A percentile compares a stretch with the other conserved stretches of the same genome.
These are phyloP conservation scores for Brachyptera putata DNA, from an alignment of 2,888 invertebrate species.

Conservation along the genomic window DNA sequence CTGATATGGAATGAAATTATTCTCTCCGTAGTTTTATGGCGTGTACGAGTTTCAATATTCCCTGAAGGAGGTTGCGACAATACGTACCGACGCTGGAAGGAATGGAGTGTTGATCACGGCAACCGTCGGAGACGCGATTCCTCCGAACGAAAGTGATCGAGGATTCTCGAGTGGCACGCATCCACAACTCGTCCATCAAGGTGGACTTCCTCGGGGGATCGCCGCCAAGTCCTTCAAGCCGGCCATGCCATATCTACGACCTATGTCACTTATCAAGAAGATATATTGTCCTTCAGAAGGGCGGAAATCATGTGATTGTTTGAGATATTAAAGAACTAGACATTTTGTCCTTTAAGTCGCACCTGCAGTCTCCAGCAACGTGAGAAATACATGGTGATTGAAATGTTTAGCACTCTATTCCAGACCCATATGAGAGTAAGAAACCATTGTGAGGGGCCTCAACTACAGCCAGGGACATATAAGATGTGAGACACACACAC, in stretches of 20 bases:
- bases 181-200: constrained; percentile 81
- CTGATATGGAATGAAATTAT: background rate
- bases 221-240: constrained; percentile 95
- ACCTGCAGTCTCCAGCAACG: too few relatives aligned
- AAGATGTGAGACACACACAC: too few relatives aligned
- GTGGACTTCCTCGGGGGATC: constrained; percentile 83
- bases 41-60: constrained; percentile 84
- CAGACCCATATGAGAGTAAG: too few relatives aligned
- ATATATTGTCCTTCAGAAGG: background rate
- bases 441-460: too few relatives aligned
- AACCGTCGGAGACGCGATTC: constrained; percentile 81
- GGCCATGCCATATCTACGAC: constrained; percentile 83
- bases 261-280: constrained; percentile 61
- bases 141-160: constrained; percentile 75
- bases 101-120: constrained; percentile 77
- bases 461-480: too few relatives aligned
- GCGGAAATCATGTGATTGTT: too few relatives aligned
- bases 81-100: constrained; percentile 65
- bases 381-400: too few relatives aligned
- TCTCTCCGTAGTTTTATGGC: constrained; percentile 68
- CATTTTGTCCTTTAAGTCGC: too few relatives aligned
- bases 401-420: too few relatives aligned
- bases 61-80: constrained; percentile 68
- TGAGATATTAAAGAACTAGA: too few relatives aligned
- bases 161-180: constrained; percentile 83